A percentile compares a stretch with the other conserved stretches of the same genome.
Conservation (phyloP, 2,797 vertebrate genomes). For the Phataginus tricuspis region DNA sequence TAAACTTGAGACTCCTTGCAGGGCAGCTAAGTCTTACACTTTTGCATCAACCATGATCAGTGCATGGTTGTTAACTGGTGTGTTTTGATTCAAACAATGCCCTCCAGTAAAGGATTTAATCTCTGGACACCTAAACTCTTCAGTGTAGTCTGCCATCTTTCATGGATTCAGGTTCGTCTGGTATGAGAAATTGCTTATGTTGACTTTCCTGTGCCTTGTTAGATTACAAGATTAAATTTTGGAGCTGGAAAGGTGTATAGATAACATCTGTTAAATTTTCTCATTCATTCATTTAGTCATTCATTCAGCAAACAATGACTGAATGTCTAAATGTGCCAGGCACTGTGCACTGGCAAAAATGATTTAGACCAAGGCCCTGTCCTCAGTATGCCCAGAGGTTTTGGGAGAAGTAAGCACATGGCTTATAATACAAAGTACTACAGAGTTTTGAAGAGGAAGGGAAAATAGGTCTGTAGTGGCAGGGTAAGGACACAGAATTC, state of each 20-base stretch:
- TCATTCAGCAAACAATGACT: neutral
- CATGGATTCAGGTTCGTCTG: neutral
- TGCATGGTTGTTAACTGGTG: neutral
- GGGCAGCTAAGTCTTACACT: neutral
- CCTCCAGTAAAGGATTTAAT: neutral
- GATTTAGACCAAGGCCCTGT: neutral
- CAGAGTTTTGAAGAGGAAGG: neutral
- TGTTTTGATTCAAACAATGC: neutral
- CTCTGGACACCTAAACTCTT: neutral
- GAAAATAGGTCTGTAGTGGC: neutral
- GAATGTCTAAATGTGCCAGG: neutral
- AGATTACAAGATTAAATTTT: neutral
- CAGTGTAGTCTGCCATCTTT: neutral
- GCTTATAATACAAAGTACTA: neutral
- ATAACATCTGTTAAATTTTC: neutral
- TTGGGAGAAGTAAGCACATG: neutral
- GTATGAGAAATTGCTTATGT: neutral
- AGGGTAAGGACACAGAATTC: neutral
- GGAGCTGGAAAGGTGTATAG: neutral
- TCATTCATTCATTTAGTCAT: neutral
- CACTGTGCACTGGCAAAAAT: neutral
- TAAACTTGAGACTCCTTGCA: neutral
- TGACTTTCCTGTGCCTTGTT: neutral
- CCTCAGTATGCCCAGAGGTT: neutral
- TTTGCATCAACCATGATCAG: neutral